phyloP scores from a whole-genome alignment of 2,113 vertebrate species.

The Amphiprion ocellaris region DNA sequence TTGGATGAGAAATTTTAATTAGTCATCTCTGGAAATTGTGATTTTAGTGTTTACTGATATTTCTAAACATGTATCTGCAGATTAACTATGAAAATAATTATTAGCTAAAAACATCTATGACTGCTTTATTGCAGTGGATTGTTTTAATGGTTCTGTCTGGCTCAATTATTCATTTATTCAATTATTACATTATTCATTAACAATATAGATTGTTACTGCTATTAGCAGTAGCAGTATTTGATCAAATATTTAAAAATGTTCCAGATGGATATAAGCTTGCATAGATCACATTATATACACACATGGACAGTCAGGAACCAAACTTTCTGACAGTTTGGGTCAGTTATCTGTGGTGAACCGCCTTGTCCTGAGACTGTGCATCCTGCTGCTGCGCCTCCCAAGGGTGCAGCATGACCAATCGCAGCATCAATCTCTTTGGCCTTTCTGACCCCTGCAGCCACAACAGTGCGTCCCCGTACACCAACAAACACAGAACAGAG shows the following conservation, averaged over 20 bases:
- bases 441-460: conserved; percentile 64
- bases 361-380: conserved; percentile 3
- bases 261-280: no score
- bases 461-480: conserved; percentile 43
- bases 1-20: no score
- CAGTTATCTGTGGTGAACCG: conserved; percentile 9
- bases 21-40: no score
- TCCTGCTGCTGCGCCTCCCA: conserved; percentile 43
- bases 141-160: no score
- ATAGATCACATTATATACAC: neutral
- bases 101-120: no score
- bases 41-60: no score
- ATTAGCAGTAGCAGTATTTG: no score
- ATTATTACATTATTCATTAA: no score
- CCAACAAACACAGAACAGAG: conserved; percentile 39
- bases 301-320: neutral
- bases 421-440: conserved; percentile 58
- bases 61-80: neutral
- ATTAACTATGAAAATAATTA: neutral
- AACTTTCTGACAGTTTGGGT: conserved; percentile 1
- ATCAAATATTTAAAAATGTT: neutral
- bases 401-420: conserved; percentile 62
- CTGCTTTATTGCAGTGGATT: no score
- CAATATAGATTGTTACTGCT: no score
- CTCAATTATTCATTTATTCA: no score